phyloP scores from a whole-genome alignment of 2,888 invertebrate genomes.

The Cheilosia soror region DNA sequence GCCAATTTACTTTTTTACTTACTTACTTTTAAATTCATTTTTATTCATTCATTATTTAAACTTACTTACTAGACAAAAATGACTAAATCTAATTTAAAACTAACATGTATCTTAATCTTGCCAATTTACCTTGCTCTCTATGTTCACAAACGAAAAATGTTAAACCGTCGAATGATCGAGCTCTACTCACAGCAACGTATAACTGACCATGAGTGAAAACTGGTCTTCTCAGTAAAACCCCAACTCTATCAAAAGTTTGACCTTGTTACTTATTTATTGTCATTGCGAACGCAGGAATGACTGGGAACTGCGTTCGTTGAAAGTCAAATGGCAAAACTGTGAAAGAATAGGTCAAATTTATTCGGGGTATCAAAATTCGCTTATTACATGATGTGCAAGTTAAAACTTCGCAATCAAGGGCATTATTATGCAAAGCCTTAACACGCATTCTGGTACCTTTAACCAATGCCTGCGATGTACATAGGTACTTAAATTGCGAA shows the following conservation, averaged over 20 bases:
- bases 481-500: conserved; percentile 53
- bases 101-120: too few relatives aligned
- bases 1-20: too few relatives aligned
- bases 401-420: conserved; percentile 45
- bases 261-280: conserved; percentile 38
- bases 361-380: conserved; percentile 46
- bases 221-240: not conserved
- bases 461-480: conserved; percentile 30
- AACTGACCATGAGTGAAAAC: not conserved
- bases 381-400: not conserved
- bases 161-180: not conserved
- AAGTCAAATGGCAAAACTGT: conserved; percentile 45
- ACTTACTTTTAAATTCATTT: too few relatives aligned
- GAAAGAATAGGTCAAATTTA: conserved; percentile 46
- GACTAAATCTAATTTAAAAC: too few relatives aligned
- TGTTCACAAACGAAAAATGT: not conserved
- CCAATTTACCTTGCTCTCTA: conserved; percentile 5
- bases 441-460: conserved; percentile 50
- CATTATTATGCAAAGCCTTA: conserved; percentile 43
- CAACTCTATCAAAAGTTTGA: not conserved
- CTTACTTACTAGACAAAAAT: too few relatives aligned
- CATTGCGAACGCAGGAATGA: conserved; percentile 56
- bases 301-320: conserved; percentile 42
- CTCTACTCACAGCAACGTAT: not conserved
- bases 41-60: too few relatives aligned